phyloP scores from a whole-genome alignment of 2,888 invertebrate species.

The Petrolisthes cinctipes region DNA sequence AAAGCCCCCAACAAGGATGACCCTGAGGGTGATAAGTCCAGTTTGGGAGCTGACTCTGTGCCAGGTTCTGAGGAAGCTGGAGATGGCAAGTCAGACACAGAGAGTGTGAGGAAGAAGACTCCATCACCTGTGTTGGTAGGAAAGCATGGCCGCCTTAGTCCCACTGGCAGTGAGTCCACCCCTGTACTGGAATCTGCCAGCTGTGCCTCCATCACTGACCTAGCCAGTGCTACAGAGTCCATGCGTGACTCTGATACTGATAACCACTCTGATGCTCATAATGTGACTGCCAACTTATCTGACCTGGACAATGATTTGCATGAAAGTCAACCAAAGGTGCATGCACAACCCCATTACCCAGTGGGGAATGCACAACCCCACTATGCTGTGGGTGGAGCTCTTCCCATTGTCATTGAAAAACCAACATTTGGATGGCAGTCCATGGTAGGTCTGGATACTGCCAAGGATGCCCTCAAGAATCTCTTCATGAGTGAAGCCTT shows the following conservation, averaged over 20 bases:
- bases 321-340: constrained; percentile 39
- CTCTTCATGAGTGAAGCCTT: constrained; percentile 59
- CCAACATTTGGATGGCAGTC: constrained; percentile 64
- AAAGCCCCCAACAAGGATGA: constrained; percentile 45
- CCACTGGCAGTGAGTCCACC: constrained; percentile 61
- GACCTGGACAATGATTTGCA: constrained; percentile 60
- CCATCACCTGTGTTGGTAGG: constrained; percentile 55
- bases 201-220: constrained; percentile 63
- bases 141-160: constrained; percentile 57
- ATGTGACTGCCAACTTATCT: constrained; percentile 61
- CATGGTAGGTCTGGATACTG: constrained; percentile 62
- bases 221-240: constrained; percentile 64
- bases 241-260: constrained; percentile 65
- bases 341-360: constrained; percentile 40
- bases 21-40: constrained; percentile 61
- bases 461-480: constrained; percentile 63
- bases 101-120: constrained; percentile 63
- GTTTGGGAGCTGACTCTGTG: constrained; percentile 56
- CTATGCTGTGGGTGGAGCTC: constrained; percentile 43
- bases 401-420: constrained; percentile 61
- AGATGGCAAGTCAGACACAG: constrained; percentile 64
- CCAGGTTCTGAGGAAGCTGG: constrained; percentile 59
- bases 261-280: constrained; percentile 61
- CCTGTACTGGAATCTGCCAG: constrained; percentile 62
- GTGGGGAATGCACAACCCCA: constrained; percentile 43